Evolutionary conservation across 2,113 vertebrate genomes (phyloP).

Genomic region (Centropus unirufus): DNA sequence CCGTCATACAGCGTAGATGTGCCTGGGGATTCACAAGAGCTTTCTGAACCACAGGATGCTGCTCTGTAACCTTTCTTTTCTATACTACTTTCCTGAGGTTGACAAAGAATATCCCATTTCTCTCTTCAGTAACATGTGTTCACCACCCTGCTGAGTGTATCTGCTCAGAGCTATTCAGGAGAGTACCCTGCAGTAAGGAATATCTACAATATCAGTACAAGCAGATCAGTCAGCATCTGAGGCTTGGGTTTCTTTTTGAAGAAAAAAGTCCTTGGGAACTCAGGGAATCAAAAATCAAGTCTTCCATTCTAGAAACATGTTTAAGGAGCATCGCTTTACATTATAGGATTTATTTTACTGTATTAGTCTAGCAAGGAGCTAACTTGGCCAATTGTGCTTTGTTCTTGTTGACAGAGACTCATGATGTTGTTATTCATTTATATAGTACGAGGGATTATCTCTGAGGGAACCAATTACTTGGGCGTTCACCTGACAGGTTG

Average conservation of each 20-base stretch:
- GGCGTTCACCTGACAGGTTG: background rate
- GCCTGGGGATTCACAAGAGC: background rate
- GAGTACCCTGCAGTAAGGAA: background rate
- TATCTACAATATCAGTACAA: background rate
- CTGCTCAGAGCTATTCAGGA: background rate
- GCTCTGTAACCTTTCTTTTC: background rate
- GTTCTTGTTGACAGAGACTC: background rate
- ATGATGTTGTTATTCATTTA: background rate
- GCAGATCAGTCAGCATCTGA: background rate
- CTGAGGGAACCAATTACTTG: background rate
- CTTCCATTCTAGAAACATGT: background rate
- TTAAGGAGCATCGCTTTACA: background rate
- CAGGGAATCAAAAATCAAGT: background rate
- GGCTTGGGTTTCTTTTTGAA: background rate
- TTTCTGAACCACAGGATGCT: background rate
- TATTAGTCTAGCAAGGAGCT: background rate
- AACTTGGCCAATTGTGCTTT: background rate
- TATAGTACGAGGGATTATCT: background rate
- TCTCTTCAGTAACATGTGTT: background rate
- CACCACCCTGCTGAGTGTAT: background rate
- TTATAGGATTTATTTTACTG: background rate
- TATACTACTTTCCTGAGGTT: background rate
- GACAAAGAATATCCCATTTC: background rate
- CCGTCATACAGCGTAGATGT: background rate
- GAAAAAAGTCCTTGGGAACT: background rate